Percentiles rank a stretch among this genome's conserved stretches.
phyloP scores from a whole-genome alignment of 2,113 vertebrate species.

The Amia ocellicauda region DNA sequence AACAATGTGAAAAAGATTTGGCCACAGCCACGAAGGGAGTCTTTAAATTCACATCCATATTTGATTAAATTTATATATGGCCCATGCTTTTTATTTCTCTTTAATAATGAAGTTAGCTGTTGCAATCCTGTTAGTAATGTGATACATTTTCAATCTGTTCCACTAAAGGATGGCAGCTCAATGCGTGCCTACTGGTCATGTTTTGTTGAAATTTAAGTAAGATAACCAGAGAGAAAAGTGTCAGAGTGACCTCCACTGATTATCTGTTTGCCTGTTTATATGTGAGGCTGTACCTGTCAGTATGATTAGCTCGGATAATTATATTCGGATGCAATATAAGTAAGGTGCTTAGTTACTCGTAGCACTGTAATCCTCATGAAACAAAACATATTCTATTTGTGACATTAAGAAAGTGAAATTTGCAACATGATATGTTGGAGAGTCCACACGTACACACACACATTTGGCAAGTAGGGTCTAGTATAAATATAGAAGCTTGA shows the following conservation, averaged over 20 bases:
- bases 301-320: slow-evolving; percentile 48
- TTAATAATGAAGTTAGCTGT: background rate
- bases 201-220: slow-evolving; percentile 30
- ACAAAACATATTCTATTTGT: slow-evolving; percentile 36
- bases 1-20: too few species aligned
- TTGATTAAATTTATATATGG: background rate
- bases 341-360: slow-evolving; percentile 29
- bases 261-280: slow-evolving; percentile 49
- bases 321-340: slow-evolving; percentile 37
- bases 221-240: slow-evolving; percentile 33
- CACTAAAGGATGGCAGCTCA: background rate
- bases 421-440: slow-evolving; percentile 41
- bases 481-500: slow-evolving; percentile 43
- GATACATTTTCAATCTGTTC: background rate
- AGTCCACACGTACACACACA: slow-evolving; percentile 27
- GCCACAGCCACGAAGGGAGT: background rate
- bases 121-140: background rate
- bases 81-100: background rate
- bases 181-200: slow-evolving; percentile 18
- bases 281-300: slow-evolving; percentile 41
- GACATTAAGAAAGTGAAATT: slow-evolving; percentile 33
- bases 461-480: slow-evolving; percentile 32
- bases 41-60: background rate
- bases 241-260: slow-evolving; percentile 47
- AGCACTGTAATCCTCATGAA: slow-evolving; percentile 33